A percentile compares a stretch with the other conserved stretches of the same genome.
Conservation (phyloP, 1,140 invertebrate species). For the Papilio machaon region DNA sequence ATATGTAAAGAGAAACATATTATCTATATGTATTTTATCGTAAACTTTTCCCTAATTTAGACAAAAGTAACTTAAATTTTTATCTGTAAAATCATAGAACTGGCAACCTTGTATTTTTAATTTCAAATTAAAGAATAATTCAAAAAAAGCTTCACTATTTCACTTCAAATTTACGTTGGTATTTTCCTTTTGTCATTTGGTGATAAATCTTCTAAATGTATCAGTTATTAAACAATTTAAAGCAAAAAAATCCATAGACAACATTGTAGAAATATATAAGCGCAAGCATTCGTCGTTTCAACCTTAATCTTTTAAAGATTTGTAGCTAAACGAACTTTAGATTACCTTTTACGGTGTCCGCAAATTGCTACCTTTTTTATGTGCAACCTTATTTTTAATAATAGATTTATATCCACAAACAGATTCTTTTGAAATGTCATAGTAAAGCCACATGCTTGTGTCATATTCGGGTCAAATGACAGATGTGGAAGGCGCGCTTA, state of each 20-base stretch:
- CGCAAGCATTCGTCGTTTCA: constrained; percentile 1
- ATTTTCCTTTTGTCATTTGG: no score
- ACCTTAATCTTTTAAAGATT: constrained; percentile 26
- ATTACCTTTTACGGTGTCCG: constrained; percentile 21
- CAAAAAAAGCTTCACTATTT: neutral
- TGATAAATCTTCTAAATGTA: neutral
- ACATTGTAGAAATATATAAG: neutral
- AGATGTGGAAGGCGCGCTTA: constrained; percentile 46
- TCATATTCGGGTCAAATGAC: constrained; percentile 55
- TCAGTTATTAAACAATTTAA: neutral
- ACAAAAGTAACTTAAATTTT: no score
- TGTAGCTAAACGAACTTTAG: constrained; percentile 13
- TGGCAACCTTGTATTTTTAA: neutral
- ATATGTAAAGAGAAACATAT: no score
- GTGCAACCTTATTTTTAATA: constrained; percentile 26
- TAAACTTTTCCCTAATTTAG: no score
- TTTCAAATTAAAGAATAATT: neutral
- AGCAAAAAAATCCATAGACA: neutral
- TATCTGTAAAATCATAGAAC: neutral
- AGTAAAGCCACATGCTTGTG: constrained; percentile 19
- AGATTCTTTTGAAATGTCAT: constrained; percentile 27
- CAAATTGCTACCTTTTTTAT: constrained; percentile 30
- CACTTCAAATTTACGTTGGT: no score
- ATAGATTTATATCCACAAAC: constrained; percentile 16
- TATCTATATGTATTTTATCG: no score